Conservation (phyloP, 2,113 vertebrate genomes). For the Malurus elegans region DNA sequence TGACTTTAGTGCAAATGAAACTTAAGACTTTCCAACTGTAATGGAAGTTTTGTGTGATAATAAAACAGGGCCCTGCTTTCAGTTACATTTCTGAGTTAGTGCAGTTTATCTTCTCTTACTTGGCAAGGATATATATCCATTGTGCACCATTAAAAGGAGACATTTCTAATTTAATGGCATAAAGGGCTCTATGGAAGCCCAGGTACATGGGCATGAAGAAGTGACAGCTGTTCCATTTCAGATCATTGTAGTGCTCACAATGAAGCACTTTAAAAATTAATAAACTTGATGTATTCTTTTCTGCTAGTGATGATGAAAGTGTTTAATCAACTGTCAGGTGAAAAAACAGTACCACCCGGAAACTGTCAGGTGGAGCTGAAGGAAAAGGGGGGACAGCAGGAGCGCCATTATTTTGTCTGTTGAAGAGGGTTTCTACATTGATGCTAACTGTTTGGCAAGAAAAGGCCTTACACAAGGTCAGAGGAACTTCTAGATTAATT, state of each 20-base stretch:
- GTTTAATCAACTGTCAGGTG: slow-evolving; percentile 37
- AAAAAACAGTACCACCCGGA: not conserved
- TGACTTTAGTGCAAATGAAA: not conserved
- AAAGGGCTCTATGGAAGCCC: slow-evolving; percentile 53
- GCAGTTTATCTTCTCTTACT: slow-evolving; percentile 1
- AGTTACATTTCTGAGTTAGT: not conserved
- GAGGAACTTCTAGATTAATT: not conserved
- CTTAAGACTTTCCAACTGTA: not conserved
- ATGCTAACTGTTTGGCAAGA: not conserved
- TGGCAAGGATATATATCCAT: not conserved
- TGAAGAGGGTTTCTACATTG: not conserved
- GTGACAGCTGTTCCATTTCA: slow-evolving; percentile 72
- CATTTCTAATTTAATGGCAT: not conserved
- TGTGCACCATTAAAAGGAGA: not conserved
- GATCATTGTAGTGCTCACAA: slow-evolving; percentile 53
- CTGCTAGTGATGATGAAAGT: slow-evolving; percentile 48
- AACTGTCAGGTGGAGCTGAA: slow-evolving; percentile 6
- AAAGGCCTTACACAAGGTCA: not conserved
- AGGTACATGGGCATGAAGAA: slow-evolving; percentile 6
- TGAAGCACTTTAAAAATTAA: slow-evolving; percentile 73
- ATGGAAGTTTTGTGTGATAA: not conserved
- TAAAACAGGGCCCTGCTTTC: not conserved
- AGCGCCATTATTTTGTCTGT: not conserved
- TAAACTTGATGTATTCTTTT: slow-evolving; percentile 49
- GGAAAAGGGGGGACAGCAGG: not conserved